Base-by-base conservation (phyloP, 2,797 vertebrate species). In the Sternarchorhynchus goeldii region DNA sequence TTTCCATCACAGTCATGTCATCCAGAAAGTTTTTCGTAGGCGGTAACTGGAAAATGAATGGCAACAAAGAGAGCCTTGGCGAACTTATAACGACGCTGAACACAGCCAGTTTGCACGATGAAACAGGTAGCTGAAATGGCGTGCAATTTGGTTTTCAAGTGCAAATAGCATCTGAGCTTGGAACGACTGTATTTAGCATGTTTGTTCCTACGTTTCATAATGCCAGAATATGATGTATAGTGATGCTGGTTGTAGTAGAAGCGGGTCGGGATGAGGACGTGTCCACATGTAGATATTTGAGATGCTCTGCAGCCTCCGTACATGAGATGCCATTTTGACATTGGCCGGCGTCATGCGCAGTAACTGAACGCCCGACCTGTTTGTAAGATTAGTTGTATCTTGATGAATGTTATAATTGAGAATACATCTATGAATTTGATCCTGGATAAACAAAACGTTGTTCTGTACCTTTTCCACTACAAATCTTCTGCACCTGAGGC, bases 41-140 rank as follows among this genome's bases (percentile, higher is more conserved):
- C 29, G 96, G 95, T 0, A 97, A 97, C 89, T 97, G 96, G 95
- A 97, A 96, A 88, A 95, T 97, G 96, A 97, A 97, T 69, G 96
- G 96, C 5, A 91, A 88, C 75, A 96, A 93, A 92, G 92, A 93
- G 81, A 93, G 85, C 64, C 88, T 96, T 34, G 92, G 87, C 50
- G 93, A 94, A 18, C 94, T 97, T 69, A 94, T 96, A 79, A 81
- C 75, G 29, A 92, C 88, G 5, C 89, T 97, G 81, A 96, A 96
- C 82, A 85, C 87, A 21, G 94, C 92, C 81, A 93, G 91, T 85
- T 83, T 96, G 87, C 88, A 93, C 25, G 90, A 93, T 3, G 90
- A 95, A 76, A 94, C 94, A 68, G 95, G 95, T 96, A 66, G 75
- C 25, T 18, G n/a, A 18, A 14, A 45, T 25, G 25, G 36, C 14